Base-by-base conservation (phyloP, 1,140 invertebrate species). In the Drosophila quadrilineata region DNA sequence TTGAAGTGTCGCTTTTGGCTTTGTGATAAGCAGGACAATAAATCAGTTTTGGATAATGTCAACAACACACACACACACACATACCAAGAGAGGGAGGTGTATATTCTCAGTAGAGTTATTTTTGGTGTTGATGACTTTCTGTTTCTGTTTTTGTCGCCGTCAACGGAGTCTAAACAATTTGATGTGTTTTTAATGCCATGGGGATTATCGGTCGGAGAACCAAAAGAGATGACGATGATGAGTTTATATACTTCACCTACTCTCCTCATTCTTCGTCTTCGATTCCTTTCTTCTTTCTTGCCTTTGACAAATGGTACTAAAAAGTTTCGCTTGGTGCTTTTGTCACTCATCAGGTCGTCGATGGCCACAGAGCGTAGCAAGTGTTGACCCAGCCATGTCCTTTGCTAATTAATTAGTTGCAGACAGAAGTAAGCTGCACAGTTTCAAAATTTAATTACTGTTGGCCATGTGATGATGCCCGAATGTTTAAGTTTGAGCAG, bases 11-110 rank as follows among this genome's bases (percentile, higher is more conserved):
- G 62, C 50, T 43, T n/a, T n/a, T 64, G 52, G 59, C 64, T 73
- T 75, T 65, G 62, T 65, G 62, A 59, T 65, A 82, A 76, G n/a
- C n/a, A n/a, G 43, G 74, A 85, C 69, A 75, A 84, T 84, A 84
- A 84, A 84, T 84, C 79, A 85, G 73, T 38, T 38, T n/a, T 31
- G 53, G 74, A 77, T 84, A 84, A 85, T 85, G 79, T 85, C 79
- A 77, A 74, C 73, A 70, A 29, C 6, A 22, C 9, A 26, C 9
- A 21, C 6, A 24, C 17, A 28, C 21, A 9, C 14, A 22, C 16
- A n/a, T n/a, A n/a, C n/a, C n/a, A n/a, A n/a, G n/a, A 14, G 3
- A 24, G 3, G 22, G 36, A 36, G 19, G 19, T 17, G 9, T 53
- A 12, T 35, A 17, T 8, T 36, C 49, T 19, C 22, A 46, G 35